These are phyloP conservation scores for Passer montanus DNA, from an alignment of 2,113 vertebrate genomes.

Conservation along the genomic window DNA sequence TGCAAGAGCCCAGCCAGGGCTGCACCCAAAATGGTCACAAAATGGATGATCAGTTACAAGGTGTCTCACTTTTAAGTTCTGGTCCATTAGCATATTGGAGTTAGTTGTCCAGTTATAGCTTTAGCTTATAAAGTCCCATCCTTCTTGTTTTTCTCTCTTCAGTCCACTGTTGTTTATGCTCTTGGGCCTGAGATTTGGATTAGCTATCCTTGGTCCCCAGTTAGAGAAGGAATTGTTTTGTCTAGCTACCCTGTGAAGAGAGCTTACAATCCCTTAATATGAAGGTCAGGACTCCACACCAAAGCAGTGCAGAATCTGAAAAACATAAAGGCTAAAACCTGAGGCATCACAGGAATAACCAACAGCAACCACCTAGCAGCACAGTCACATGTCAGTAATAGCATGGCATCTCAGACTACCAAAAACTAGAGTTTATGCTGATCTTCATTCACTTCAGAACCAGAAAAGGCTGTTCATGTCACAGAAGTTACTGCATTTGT, in stretches of 20 bases:
- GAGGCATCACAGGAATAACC: neutral
- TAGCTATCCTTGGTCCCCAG: neutral
- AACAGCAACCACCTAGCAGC: neutral
- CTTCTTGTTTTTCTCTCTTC: neutral
- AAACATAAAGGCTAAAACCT: neutral
- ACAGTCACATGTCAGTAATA: neutral
- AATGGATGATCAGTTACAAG: neutral
- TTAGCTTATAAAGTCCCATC: neutral
- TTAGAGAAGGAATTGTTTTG: neutral
- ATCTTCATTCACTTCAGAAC: neutral
- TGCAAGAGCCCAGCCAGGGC: neutral
- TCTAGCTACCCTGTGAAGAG: neutral
- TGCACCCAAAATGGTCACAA: neutral
- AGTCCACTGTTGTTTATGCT: neutral
- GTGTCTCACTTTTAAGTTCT: neutral
- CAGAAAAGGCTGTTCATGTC: constrained; percentile 37
- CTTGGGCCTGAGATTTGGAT: neutral
- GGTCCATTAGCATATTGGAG: neutral
- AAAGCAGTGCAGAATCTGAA: neutral
- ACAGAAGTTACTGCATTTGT: neutral
- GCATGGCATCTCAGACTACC: too few relatives aligned
- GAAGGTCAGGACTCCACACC: neutral
- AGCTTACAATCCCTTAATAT: neutral
- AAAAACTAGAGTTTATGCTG: neutral
- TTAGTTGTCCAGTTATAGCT: neutral